Percentiles rank a stretch among this genome's conserved stretches.
phyloP scores from a whole-genome alignment of 2,113 vertebrate genomes.

The Psittacara wagleri region DNA sequence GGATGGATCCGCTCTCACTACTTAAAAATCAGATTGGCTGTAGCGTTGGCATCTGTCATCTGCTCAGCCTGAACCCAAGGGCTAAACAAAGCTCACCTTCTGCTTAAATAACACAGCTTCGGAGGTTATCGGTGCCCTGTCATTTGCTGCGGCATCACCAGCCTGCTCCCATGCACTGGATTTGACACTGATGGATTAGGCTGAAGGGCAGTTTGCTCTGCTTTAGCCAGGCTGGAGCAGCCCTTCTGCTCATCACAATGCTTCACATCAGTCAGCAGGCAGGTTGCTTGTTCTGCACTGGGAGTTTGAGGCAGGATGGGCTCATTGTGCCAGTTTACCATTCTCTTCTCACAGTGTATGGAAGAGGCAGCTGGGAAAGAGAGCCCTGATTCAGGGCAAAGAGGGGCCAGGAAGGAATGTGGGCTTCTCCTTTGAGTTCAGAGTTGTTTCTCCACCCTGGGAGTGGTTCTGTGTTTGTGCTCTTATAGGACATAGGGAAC shows the following conservation, averaged over 20 bases:
- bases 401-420: background rate
- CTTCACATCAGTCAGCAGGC: background rate
- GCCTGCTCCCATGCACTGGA: background rate
- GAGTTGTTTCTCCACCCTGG: background rate
- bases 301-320: background rate
- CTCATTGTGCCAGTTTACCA: background rate
- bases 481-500: background rate
- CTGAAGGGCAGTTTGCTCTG: background rate
- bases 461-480: background rate
- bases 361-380: background rate
- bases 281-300: background rate
- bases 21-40: constrained; percentile 47
- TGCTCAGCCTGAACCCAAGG: constrained; percentile 53
- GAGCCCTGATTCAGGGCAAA: background rate
- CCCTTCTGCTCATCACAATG: background rate
- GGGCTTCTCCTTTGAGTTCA: background rate
- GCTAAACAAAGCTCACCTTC: constrained; percentile 55
- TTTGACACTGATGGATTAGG: background rate
- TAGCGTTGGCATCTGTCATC: constrained; percentile 30
- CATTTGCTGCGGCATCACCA: constrained; percentile 22
- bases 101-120: constrained; percentile 53
- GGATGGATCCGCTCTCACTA: background rate
- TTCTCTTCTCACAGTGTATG: background rate
- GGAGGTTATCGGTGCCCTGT: constrained; percentile 46
- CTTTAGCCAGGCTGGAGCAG: background rate